phyloP scores from a whole-genome alignment of 2,888 invertebrate species.

The Drosophila greeni region DNA sequence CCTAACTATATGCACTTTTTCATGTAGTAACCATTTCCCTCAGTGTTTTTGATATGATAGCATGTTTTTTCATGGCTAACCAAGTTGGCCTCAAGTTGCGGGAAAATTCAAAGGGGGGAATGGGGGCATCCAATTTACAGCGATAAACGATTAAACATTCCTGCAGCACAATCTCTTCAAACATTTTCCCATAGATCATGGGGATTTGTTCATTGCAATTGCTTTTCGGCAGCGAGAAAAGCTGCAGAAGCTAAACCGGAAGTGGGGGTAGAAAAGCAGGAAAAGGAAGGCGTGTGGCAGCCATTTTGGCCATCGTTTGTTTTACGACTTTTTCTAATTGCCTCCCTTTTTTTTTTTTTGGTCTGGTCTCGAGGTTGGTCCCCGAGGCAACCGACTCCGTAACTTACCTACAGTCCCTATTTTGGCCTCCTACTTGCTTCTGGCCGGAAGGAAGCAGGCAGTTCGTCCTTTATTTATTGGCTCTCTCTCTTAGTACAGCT shows the following conservation, averaged over 20 bases:
- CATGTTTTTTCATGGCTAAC: slow-evolving; percentile 6
- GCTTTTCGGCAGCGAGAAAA: neutral
- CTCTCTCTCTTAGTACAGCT: slow-evolving; percentile 1
- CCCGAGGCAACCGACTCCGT: slow-evolving; percentile 27
- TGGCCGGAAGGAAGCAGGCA: slow-evolving; percentile 30
- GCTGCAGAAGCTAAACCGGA: neutral
- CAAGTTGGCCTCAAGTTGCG: neutral
- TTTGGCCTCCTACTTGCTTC: slow-evolving; percentile 1
- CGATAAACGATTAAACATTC: slow-evolving; percentile 33
- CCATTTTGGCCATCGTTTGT: slow-evolving; percentile 50
- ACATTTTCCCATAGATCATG: slow-evolving; percentile 33
- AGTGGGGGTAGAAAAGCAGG: neutral
- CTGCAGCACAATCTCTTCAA: slow-evolving; percentile 10
- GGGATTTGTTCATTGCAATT: slow-evolving; percentile 30
- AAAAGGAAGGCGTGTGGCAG: neutral
- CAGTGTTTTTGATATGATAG: slow-evolving; percentile 1
- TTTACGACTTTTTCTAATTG: slow-evolving; percentile 66
- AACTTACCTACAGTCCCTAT: slow-evolving; percentile 12
- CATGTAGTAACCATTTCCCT: neutral
- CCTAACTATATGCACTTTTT: neutral
- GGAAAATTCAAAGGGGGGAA: neutral
- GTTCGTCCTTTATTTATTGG: slow-evolving; percentile 36
- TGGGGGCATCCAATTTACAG: slow-evolving; percentile 6
- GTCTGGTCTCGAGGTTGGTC: slow-evolving; percentile 12
- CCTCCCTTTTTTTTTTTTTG: slow-evolving; percentile 25